These are phyloP conservation scores for Branchipolynoe longqiensis DNA, from an alignment of 2,888 invertebrate genomes.

Conservation along the genomic window DNA sequence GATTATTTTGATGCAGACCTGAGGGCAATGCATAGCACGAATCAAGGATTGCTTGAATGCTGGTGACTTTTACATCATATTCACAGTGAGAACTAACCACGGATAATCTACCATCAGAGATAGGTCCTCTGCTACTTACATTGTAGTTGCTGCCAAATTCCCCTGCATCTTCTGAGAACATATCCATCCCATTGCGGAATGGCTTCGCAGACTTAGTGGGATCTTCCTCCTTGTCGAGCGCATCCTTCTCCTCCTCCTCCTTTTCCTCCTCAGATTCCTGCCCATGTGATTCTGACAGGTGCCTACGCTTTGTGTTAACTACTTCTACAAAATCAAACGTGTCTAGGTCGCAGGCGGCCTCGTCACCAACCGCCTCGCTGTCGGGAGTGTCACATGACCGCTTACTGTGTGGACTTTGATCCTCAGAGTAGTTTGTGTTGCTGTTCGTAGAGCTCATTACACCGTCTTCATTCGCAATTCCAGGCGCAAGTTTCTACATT, in stretches of 20 bases:
- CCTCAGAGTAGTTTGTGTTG: constrained; percentile 15
- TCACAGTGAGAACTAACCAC: no score
- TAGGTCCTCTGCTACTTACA: no score
- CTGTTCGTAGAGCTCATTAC: constrained; percentile 2
- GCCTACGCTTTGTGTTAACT: constrained; percentile 75
- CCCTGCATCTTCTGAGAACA: constrained; percentile 90
- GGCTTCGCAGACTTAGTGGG: constrained; percentile 70
- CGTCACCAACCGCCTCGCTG: constrained; percentile 54
- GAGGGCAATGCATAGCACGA: no score
- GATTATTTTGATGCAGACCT: no score
- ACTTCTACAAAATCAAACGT: constrained; percentile 78
- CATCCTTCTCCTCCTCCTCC: constrained; percentile 9
- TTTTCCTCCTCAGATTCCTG: background rate
- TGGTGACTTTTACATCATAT: no score
- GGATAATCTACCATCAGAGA: no score
- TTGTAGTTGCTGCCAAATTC: constrained; percentile 89
- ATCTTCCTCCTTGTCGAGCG: background rate
- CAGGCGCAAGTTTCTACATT: constrained; percentile 39
- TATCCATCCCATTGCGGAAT: constrained; percentile 80
- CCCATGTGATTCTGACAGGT: background rate
- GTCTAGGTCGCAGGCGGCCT: constrained; percentile 59
- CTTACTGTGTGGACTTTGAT: constrained; percentile 7
- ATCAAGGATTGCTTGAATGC: no score
- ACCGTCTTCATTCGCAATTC: constrained; percentile 35
- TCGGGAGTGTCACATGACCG: constrained; percentile 43